Percentiles rank a stretch among this genome's conserved stretches.
Evolutionary conservation across 1,140 invertebrate species (phyloP).

Genomic region (Drosophila tani): DNA sequence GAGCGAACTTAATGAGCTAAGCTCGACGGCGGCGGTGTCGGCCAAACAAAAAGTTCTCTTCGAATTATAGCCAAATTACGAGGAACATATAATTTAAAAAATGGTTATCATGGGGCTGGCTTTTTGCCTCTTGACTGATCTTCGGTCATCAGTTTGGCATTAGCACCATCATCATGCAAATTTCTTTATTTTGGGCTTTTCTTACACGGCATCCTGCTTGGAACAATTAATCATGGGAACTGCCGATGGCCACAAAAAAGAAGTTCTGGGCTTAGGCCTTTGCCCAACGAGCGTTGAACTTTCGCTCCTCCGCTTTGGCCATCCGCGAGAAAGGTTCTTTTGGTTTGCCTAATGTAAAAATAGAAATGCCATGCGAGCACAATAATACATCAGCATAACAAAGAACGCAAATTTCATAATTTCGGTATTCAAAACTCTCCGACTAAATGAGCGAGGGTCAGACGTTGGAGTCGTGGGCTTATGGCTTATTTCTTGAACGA

Average conservation of each 20-base stretch:
- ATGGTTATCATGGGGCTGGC: constrained; percentile 24
- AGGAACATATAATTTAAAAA: constrained; percentile 55
- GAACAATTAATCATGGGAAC: constrained; percentile 68
- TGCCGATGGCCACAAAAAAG: constrained; percentile 35
- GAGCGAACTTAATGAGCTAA: constrained; percentile 71
- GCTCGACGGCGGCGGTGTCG: constrained; percentile 8
- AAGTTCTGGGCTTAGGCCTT: constrained; percentile 23
- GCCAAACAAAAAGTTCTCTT: constrained; percentile 32
- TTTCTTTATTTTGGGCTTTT: constrained; percentile 54
- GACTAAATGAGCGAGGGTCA: constrained; percentile 29
- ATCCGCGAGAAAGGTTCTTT: constrained; percentile 46
- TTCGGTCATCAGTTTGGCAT: constrained; percentile 33
- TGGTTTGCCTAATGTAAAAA: constrained; percentile 25
- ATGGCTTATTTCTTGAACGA: constrained; percentile 26
- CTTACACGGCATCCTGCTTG: constrained; percentile 62
- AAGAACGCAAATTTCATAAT: constrained; percentile 34
- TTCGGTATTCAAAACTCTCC: constrained; percentile 29
- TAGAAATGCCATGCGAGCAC: constrained; percentile 49
- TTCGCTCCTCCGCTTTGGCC: constrained; percentile 43
- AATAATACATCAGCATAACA: constrained; percentile 69
- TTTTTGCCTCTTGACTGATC: constrained; percentile 20
- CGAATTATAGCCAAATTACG: constrained; percentile 51
- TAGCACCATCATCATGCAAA: constrained; percentile 64
- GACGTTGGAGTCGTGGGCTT: constrained; percentile 14
- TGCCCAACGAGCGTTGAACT: constrained; percentile 67